Evolutionary conservation across 2,888 invertebrate species (phyloP).

Genomic region (Trisateles emortualis): DNA sequence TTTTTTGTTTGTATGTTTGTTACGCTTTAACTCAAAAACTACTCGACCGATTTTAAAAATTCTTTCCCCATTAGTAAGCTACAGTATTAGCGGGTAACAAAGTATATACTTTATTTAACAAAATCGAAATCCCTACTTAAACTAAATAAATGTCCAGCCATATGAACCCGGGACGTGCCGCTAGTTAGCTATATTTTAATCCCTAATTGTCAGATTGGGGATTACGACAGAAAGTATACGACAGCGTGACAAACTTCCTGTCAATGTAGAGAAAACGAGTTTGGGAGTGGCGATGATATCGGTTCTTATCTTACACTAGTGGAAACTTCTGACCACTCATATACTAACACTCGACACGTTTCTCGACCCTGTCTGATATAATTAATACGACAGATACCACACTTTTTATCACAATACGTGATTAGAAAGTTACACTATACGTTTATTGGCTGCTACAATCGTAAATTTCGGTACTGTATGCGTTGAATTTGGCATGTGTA

Average conservation of each 20-base stretch:
- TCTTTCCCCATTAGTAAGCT: too few species aligned
- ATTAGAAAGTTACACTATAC: conserved; percentile 32
- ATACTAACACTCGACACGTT: conserved; percentile 43
- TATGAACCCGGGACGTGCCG: too few species aligned
- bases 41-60: too few species aligned
- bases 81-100: too few species aligned
- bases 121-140: too few species aligned
- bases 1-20: too few species aligned
- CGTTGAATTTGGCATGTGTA: neutral
- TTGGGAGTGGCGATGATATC: conserved; percentile 59
- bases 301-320: conserved; percentile 64
- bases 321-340: conserved; percentile 74
- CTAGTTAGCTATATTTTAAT: neutral
- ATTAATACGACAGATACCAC: conserved; percentile 48
- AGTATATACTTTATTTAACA: too few species aligned
- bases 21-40: too few species aligned
- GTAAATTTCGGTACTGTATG: neutral
- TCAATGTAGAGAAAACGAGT: conserved; percentile 53
- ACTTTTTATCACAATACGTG: conserved; percentile 29
- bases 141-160: too few species aligned
- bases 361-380: conserved; percentile 49
- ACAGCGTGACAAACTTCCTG: conserved; percentile 43
- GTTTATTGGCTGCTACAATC: conserved; percentile 5
- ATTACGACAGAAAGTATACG: conserved; percentile 29
- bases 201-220: conserved; percentile 8